Evolutionary conservation across 1,140 invertebrate species (phyloP).

Genomic region (Diorhabda elongata): DNA sequence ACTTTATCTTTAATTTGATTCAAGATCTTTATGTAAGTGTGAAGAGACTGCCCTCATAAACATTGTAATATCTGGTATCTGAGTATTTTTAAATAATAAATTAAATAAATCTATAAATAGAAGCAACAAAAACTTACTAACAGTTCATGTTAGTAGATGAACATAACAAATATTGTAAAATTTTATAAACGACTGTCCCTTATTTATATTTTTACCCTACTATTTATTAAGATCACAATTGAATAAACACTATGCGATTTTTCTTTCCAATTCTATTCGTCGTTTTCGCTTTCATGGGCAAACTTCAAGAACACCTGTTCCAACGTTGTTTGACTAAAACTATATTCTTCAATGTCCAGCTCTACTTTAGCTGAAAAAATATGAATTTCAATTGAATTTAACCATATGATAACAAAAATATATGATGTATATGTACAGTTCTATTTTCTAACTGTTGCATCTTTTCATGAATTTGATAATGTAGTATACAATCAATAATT

Average conservation of each 20-base stretch:
- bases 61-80: no score
- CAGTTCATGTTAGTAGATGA: neutral
- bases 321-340: conserved; percentile 79
- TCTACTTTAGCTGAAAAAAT: conserved; percentile 62
- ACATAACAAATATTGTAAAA: neutral
- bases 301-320: conserved; percentile 85
- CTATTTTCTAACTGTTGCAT: no score
- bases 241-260: conserved; percentile 2
- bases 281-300: conserved; percentile 67
- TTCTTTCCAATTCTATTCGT: neutral
- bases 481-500: no score
- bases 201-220: neutral
- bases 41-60: no score
- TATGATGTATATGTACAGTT: no score
- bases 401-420: no score
- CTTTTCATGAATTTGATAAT: no score
- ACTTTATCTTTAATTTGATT: no score
- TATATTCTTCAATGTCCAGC: conserved; percentile 74
- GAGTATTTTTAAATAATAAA: no score
- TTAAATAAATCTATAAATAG: no score
- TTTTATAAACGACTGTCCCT: neutral
- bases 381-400: no score
- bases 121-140: neutral
- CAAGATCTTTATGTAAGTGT: no score
- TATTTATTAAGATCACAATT: conserved; percentile 1